phyloP scores from a whole-genome alignment of 2,113 vertebrate genomes.

The Tachuris rubrigastra region DNA sequence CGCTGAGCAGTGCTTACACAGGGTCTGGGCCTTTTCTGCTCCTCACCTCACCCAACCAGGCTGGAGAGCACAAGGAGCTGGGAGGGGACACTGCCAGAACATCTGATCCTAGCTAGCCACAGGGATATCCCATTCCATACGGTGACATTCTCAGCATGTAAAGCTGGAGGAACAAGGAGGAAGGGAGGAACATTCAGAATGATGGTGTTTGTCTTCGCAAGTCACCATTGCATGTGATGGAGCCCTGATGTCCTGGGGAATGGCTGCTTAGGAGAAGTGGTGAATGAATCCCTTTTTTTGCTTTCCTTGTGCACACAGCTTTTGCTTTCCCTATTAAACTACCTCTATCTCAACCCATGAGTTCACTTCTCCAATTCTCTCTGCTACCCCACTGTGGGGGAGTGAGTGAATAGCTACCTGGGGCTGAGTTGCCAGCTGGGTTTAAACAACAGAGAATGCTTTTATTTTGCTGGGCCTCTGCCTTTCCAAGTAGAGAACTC shows the following conservation, averaged over 20 bases:
- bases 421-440: not conserved
- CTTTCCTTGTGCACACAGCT: not conserved
- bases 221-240: not conserved
- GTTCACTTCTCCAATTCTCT: not conserved
- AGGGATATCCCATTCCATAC: not conserved
- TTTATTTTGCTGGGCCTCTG: not conserved
- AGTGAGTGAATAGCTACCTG: not conserved
- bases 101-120: not conserved
- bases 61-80: not conserved
- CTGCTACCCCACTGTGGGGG: not conserved
- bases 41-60: accelerated
- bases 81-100: not conserved
- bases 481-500: not conserved
- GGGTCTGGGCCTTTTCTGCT: not conserved
- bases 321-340: not conserved
- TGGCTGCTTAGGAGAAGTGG: not conserved
- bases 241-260: not conserved
- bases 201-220: not conserved
- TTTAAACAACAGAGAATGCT: not conserved
- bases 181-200: not conserved
- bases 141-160: not conserved
- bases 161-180: not conserved
- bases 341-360: not conserved
- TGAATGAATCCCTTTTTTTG: not conserved
- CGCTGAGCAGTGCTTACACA: not conserved